Conservation (phyloP, 2,113 vertebrate genomes). For the Pangasianodon gigas region DNA sequence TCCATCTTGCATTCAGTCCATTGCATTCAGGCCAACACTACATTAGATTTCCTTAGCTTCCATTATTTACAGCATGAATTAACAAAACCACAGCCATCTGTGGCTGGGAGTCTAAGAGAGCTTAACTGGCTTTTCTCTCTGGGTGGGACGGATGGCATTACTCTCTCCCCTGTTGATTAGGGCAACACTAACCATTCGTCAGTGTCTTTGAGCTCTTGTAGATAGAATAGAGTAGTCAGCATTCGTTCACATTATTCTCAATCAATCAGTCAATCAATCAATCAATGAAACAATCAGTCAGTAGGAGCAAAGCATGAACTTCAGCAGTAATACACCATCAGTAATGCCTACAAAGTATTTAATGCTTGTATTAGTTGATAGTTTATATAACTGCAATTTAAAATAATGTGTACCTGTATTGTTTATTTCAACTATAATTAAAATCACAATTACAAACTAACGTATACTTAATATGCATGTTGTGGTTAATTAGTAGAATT, state of each 20-base stretch:
- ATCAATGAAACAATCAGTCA: not conserved
- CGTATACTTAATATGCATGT: not conserved
- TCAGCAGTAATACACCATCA: not conserved
- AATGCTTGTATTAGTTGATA: not conserved
- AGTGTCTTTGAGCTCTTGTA: not conserved
- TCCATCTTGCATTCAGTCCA: not conserved
- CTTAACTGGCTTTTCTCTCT: not conserved
- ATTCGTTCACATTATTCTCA: not conserved
- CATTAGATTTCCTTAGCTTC: not conserved
- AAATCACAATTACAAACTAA: not conserved
- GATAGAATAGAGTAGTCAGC: not conserved
- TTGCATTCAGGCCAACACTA: not conserved
- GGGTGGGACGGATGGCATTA: not conserved
- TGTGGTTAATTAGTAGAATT: not conserved
- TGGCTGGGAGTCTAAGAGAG: not conserved
- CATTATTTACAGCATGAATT: not conserved
- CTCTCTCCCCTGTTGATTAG: not conserved
- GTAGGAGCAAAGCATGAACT: not conserved
- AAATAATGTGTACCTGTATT: not conserved
- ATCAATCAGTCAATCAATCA: not conserved
- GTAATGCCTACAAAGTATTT: not conserved
- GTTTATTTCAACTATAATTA: not conserved
- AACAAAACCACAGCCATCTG: not conserved
- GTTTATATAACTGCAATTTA: not conserved
- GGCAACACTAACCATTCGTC: not conserved